phyloP scores from a whole-genome alignment of 2,888 invertebrate species.

The Ectemnius cavifrons region DNA sequence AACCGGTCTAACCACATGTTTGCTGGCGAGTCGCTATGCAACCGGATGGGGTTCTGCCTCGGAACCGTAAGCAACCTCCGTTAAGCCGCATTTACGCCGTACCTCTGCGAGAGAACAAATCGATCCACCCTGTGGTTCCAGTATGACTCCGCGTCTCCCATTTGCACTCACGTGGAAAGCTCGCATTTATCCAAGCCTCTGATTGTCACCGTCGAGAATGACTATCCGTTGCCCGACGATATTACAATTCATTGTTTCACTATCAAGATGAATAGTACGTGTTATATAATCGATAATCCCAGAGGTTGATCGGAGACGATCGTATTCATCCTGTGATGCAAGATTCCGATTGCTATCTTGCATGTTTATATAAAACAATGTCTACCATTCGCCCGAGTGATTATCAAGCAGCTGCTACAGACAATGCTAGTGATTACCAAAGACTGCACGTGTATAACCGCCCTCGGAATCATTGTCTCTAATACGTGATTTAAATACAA shows the following conservation, averaged over 20 bases:
- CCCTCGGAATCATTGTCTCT: slow-evolving; percentile 35
- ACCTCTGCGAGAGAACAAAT: slow-evolving; percentile 50
- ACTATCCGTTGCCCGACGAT: too few relatives aligned
- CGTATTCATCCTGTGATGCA: too few relatives aligned
- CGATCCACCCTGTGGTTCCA: slow-evolving; percentile 43
- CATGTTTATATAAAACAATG: too few relatives aligned
- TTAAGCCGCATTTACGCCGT: slow-evolving; percentile 65
- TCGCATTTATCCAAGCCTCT: slow-evolving; percentile 40
- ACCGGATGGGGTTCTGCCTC: slow-evolving; percentile 60
- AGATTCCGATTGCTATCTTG: too few relatives aligned
- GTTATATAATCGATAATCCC: too few relatives aligned
- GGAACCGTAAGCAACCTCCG: slow-evolving; percentile 65
- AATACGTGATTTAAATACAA: slow-evolving; percentile 45
- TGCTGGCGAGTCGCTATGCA: slow-evolving; percentile 66
- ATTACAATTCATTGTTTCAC: background rate
- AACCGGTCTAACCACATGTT: slow-evolving; percentile 75
- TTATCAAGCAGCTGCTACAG: too few relatives aligned
- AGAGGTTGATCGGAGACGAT: too few relatives aligned
- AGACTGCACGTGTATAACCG: too few relatives aligned
- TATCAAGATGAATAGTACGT: too few relatives aligned
- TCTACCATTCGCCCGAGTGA: too few relatives aligned
- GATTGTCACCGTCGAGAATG: too few relatives aligned
- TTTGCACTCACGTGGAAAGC: slow-evolving; percentile 22
- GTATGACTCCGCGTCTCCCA: background rate
- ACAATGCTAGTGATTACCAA: too few relatives aligned